phyloP scores from a whole-genome alignment of 2,113 vertebrate species.

The Phyllostomus discolor region DNA sequence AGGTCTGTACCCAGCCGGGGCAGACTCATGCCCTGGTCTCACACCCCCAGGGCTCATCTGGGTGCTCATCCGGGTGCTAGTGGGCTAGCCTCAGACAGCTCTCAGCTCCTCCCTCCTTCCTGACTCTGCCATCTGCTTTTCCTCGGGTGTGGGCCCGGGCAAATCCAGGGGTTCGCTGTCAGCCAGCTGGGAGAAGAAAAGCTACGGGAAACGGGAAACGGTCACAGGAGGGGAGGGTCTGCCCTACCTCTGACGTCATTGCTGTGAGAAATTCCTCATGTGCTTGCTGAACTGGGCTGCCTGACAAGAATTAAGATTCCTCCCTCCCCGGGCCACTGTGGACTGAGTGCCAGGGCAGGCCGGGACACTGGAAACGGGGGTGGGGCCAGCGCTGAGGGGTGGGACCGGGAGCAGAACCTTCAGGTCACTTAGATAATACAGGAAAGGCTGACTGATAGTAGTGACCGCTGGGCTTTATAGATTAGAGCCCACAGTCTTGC shows the following conservation, averaged over 20 bases:
- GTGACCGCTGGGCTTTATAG: accelerated
- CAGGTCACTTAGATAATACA: neutral
- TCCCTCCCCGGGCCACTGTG: no score
- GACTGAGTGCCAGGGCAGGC: neutral
- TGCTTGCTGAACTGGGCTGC: neutral
- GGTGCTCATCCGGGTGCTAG: accelerated
- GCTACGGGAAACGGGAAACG: neutral
- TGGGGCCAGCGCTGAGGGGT: neutral
- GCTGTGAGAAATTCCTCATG: neutral
- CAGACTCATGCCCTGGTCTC: neutral
- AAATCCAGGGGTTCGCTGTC: neutral
- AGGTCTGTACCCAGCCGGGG: neutral
- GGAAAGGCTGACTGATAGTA: neutral
- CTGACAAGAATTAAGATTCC: neutral
- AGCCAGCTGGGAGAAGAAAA: neutral
- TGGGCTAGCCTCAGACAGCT: neutral
- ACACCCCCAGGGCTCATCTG: neutral
- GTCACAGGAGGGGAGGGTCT: no score
- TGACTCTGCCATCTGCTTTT: neutral
- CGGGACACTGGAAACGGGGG: neutral
- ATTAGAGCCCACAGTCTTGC: neutral
- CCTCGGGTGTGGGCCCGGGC: neutral
- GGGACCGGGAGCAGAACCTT: neutral
- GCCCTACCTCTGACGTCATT: neutral
- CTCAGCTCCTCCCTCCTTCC: neutral